Evolutionary conservation across 1,140 invertebrate species (phyloP), one percentile per base, ranked within the genome.

Genomic region (Euwallacea fornicatus): DNA sequence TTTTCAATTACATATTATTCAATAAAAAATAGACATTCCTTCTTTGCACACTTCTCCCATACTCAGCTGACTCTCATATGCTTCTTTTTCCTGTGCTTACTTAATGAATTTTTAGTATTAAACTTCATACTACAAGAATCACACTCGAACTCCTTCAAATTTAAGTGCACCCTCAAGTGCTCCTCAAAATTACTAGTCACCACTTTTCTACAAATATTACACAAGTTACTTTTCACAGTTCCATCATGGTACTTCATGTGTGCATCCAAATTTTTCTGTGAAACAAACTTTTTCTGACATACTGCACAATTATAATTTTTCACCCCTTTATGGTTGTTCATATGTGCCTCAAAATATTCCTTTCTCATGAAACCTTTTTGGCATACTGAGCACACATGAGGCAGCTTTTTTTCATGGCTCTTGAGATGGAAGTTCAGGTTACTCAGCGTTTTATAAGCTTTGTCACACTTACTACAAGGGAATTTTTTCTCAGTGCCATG

Each of bases 381-480:
- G 60, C 79, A 81, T 15, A 78, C 73, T 6, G 55, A 10, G 65
- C 79, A 81, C 9, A 47, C 72, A 56, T 73, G 79, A 2, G 79
- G 79, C 47, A 80, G 58, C 42, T 68, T 70, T 13, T 73, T 71
- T 58, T 73, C 72, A 65, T 81, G 80, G 46, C 76, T 72, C 73
- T 80, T 82, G 71, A 78, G 77, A 66, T 82, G 81, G 60, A 79
- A 80, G 58, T 80, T 79, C 43, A 82, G 72, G 63, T 80, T 80
- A 55, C 78, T 80, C 11, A 79, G 13, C 2, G 80, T 81, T 65
- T 80, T 81, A 58, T 81, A 82, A 42, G 69, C 64, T 73, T 79
- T 80, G 13, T 77, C 69, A 63, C 81, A 82, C 58, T 78, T 69
- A 7, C 33, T 44, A 66, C 81, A 82, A 10, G 69, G 54, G 71